Conservation (phyloP, 2,797 vertebrate species). For the Manis crassicaudata region DNA sequence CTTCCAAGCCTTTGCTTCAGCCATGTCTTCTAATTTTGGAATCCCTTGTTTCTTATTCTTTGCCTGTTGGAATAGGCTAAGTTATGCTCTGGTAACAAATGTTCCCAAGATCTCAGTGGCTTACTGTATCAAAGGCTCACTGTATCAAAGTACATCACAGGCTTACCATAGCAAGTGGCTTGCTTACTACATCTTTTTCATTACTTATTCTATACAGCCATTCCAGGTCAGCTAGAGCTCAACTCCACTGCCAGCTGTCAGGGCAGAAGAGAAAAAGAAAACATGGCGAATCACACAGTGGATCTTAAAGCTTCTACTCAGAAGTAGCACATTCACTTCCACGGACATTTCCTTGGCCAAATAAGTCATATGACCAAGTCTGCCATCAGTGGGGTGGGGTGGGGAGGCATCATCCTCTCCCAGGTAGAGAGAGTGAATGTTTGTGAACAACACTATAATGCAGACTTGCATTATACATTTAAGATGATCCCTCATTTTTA, state of each 20-base stretch:
- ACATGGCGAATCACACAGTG: background rate
- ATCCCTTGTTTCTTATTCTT: background rate
- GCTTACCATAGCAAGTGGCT: too few relatives aligned
- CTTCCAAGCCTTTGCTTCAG: background rate
- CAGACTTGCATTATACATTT: background rate
- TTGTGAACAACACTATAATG: background rate
- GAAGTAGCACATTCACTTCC: background rate
- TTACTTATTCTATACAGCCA: background rate
- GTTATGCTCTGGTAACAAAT: background rate
- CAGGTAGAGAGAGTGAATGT: background rate
- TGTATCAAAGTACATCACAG: too few relatives aligned
- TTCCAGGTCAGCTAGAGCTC: background rate
- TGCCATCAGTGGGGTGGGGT: accelerated
- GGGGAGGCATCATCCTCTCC: background rate
- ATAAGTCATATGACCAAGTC: background rate
- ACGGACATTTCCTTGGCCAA: background rate
- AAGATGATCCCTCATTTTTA: background rate
- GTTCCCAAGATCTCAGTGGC: background rate
- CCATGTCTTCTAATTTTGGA: background rate
- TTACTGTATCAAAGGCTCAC: background rate
- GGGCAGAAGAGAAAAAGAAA: background rate
- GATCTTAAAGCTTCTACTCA: background rate
- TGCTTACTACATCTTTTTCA: too few relatives aligned
- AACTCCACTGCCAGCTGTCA: background rate
- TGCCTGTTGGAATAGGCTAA: background rate